Conservation (phyloP, 2,888 invertebrate species). For the Masnerella sp. region DNA sequence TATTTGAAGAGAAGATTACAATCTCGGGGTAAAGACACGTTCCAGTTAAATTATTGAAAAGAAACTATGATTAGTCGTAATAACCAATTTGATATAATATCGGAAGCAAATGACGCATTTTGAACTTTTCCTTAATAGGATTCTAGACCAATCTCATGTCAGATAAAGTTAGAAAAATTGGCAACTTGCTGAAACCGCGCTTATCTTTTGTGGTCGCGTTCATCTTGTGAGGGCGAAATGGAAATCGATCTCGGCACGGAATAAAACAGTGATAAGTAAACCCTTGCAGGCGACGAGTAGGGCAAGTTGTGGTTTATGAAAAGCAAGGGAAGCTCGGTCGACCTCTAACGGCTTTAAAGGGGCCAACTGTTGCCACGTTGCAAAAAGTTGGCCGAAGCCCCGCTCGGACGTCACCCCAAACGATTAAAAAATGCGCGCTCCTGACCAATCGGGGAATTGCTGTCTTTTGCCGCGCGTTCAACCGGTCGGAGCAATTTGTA, state of each 20-base stretch:
- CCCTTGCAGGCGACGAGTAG: slow-evolving; percentile 34
- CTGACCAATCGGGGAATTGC: slow-evolving; percentile 8
- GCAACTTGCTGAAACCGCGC: neutral
- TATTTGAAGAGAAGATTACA: too few species aligned
- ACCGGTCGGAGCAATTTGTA: slow-evolving; percentile 30
- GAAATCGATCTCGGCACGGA: slow-evolving; percentile 18
- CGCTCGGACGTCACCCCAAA: slow-evolving; percentile 57
- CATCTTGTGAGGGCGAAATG: neutral
- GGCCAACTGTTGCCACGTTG: slow-evolving; percentile 74
- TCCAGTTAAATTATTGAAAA: too few species aligned
- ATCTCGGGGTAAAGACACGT: too few species aligned
- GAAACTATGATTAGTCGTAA: too few species aligned
- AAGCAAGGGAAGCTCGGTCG: slow-evolving; percentile 64
- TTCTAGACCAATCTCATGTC: neutral
- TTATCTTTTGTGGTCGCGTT: neutral
- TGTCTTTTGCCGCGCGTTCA: neutral
- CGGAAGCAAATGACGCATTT: too few species aligned
- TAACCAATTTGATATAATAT: too few species aligned
- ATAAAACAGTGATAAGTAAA: slow-evolving; percentile 51
- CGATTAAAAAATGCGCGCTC: slow-evolving; percentile 7
- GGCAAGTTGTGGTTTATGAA: slow-evolving; percentile 69
- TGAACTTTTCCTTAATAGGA: too few species aligned
- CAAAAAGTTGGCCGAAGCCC: slow-evolving; percentile 69
- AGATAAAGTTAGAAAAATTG: neutral
- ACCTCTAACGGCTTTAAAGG: slow-evolving; percentile 68